Conservation (phyloP, 2,797 vertebrate species). For the Aselliscus stoliczkanus region DNA sequence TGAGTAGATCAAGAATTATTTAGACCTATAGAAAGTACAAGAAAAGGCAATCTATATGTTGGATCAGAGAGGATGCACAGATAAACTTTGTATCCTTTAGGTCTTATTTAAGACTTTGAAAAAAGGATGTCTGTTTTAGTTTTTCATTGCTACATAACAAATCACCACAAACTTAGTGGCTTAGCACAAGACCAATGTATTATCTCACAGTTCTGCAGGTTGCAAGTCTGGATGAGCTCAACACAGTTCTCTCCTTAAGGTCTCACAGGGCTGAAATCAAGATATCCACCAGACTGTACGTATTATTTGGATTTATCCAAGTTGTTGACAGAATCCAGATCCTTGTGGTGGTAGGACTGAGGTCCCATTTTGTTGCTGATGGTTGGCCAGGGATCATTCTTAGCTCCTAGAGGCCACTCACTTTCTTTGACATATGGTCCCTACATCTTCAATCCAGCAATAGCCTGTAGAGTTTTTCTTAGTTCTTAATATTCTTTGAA, state of each 20-base stretch:
- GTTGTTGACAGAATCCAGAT: neutral
- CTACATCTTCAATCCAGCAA: neutral
- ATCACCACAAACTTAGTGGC: neutral
- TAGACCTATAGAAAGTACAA: neutral
- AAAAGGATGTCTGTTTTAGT: neutral
- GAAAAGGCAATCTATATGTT: neutral
- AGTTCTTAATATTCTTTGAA: neutral
- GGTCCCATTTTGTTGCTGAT: neutral
- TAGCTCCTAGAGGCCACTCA: neutral
- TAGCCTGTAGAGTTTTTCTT: neutral
- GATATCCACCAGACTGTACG: neutral
- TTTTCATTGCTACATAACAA: neutral
- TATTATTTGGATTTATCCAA: neutral
- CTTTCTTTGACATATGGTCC: neutral
- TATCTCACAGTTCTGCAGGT: neutral
- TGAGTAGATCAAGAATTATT: neutral
- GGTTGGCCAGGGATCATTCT: neutral
- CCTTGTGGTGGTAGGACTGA: neutral
- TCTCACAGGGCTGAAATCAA: neutral
- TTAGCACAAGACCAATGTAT: neutral
- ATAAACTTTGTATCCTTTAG: neutral
- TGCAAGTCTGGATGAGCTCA: neutral
- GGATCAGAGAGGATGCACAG: neutral
- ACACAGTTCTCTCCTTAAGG: neutral
- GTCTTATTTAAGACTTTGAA: neutral